Conservation (phyloP, 1,140 invertebrate genomes). For the Drosophila malerkotliana region DNA sequence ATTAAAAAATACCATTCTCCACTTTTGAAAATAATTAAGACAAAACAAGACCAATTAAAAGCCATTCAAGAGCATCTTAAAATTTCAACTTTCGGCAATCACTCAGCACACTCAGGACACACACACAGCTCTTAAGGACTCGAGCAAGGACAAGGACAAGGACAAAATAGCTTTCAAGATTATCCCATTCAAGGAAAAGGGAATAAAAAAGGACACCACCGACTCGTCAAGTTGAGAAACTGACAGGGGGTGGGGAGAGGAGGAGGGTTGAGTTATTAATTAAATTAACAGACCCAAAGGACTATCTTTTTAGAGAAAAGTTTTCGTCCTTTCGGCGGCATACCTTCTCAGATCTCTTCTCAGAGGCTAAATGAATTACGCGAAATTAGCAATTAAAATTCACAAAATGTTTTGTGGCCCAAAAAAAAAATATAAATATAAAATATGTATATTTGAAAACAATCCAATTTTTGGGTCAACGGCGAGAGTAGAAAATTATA, state of each 20-base stretch:
- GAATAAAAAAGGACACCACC: slow-evolving; percentile 23
- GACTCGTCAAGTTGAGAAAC: slow-evolving; percentile 13
- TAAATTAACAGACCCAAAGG: slow-evolving; percentile 54
- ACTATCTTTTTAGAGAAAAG: slow-evolving; percentile 19
- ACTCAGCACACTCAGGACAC: slow-evolving; percentile 1
- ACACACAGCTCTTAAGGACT: background rate
- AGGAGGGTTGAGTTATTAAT: slow-evolving; percentile 20
- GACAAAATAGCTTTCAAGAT: slow-evolving; percentile 17
- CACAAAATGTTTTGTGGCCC: slow-evolving; percentile 43
- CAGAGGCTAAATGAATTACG: slow-evolving; percentile 61
- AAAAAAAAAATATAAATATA: background rate
- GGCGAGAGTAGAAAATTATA: slow-evolving; percentile 54
- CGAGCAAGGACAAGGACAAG: background rate
- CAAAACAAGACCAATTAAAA: slow-evolving; percentile 12
- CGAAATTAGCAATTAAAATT: slow-evolving; percentile 65
- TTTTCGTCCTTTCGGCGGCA: slow-evolving; percentile 20
- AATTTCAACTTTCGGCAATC: slow-evolving; percentile 12
- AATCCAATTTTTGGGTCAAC: slow-evolving; percentile 70
- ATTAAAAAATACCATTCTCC: background rate
- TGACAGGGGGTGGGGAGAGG: background rate
- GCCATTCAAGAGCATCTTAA: background rate
- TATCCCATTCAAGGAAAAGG: slow-evolving; percentile 16
- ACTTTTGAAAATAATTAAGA: background rate
- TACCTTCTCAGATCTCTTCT: slow-evolving; percentile 35
- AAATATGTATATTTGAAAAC: slow-evolving; percentile 27